These are phyloP conservation scores for Rhombomys opimus DNA, from an alignment of 2,113 vertebrate genomes.

Conservation along the genomic window DNA sequence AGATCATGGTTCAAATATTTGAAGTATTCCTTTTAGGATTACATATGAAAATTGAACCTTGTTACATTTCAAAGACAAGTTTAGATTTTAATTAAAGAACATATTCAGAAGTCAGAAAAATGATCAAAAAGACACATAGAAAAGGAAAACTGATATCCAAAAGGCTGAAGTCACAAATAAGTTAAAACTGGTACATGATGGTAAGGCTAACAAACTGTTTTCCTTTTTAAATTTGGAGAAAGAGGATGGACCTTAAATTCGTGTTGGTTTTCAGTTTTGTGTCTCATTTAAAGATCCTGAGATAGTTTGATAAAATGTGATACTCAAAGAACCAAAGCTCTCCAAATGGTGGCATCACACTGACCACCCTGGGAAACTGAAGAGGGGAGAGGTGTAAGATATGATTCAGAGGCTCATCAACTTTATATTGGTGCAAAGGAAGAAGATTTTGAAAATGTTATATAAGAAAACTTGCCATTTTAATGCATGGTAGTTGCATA, in stretches of 20 bases:
- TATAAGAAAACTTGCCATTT: not conserved
- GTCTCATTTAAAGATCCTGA: not conserved
- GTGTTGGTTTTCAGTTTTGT: not conserved
- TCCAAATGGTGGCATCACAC: not conserved
- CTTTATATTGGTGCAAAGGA: not conserved
- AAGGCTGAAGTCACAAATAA: not conserved
- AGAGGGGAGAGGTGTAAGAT: not conserved
- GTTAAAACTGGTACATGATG: not conserved
- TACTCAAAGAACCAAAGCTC: not conserved
- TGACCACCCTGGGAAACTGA: not conserved
- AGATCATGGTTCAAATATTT: conserved; percentile 6
- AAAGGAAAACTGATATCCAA: not conserved
- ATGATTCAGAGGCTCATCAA: not conserved
- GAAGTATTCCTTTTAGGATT: not conserved
- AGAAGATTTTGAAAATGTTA: not conserved
- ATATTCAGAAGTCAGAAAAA: not conserved
- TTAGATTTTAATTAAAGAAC: not conserved
- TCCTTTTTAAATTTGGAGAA: not conserved
- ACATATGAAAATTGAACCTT: conserved; percentile 18
- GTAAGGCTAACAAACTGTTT: not conserved
- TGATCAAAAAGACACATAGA: not conserved
- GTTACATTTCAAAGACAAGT: not conserved
- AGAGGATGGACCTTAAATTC: not conserved
- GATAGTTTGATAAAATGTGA: not conserved
- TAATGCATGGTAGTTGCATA: not conserved